A percentile compares a stretch with the other conserved stretches of the same genome.
Evolutionary conservation across 2,797 vertebrate genomes (phyloP).

Genomic region (Falco naumanni): DNA sequence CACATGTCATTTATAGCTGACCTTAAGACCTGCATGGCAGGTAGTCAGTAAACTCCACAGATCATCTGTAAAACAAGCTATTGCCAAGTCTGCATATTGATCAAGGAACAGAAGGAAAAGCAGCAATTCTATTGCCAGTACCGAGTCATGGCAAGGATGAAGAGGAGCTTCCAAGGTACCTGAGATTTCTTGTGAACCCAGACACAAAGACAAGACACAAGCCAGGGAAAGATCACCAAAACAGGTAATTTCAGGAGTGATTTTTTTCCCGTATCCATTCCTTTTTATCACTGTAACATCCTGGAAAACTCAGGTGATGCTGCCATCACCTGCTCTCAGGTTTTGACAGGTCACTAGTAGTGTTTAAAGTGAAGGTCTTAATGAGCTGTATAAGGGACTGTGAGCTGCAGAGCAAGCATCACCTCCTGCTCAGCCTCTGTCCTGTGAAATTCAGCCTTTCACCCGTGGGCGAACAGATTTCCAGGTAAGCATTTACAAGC

Average conservation of each 20-base stretch:
- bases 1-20: neutral
- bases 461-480: neutral
- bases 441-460: neutral
- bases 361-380: neutral
- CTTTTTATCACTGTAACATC: neutral
- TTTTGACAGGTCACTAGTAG: neutral
- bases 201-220: neutral
- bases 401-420: neutral
- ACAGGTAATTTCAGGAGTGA: neutral
- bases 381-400: neutral
- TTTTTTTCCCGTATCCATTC: neutral
- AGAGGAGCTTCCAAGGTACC: neutral
- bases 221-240: neutral
- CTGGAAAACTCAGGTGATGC: neutral
- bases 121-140: neutral
- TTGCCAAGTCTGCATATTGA: neutral
- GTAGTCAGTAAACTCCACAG: neutral
- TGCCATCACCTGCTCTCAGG: neutral
- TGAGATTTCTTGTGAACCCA: neutral
- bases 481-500: neutral
- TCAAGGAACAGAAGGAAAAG: neutral
- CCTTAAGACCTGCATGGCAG: neutral
- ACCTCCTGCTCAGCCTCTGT: neutral
- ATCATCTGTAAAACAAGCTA: neutral
- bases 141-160: neutral